phyloP scores from a whole-genome alignment of 2,113 vertebrate species.

The Eulemur macaco region DNA sequence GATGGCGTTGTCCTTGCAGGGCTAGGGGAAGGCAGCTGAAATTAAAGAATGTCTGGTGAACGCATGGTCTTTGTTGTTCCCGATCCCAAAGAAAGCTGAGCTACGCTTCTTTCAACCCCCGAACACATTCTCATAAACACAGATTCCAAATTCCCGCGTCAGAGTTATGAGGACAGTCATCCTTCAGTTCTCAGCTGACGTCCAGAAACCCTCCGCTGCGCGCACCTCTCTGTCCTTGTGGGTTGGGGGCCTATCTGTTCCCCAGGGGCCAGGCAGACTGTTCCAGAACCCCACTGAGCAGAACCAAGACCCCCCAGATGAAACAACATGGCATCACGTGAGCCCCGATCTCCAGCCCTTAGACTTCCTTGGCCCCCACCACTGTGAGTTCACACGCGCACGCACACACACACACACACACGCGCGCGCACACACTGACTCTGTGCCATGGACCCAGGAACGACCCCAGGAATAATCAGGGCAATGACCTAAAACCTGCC shows the following conservation, averaged over 20 bases:
- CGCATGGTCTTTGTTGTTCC: background rate
- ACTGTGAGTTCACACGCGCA: background rate
- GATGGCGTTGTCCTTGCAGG: background rate
- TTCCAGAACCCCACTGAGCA: background rate
- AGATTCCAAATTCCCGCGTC: background rate
- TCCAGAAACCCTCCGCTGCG: background rate
- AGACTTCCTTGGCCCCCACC: background rate
- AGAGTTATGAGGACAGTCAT: rapidly evolving
- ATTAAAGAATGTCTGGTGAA: background rate
- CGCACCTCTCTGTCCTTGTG: background rate
- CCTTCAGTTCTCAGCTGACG: background rate
- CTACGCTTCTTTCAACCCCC: background rate
- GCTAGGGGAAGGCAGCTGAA: background rate
- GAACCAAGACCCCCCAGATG: background rate
- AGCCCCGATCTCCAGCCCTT: background rate
- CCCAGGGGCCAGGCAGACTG: background rate
- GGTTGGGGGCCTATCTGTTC: background rate
- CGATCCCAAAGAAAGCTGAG: background rate
- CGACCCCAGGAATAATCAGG: background rate
- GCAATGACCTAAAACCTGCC: background rate
- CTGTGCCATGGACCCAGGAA: background rate
- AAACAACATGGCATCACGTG: rapidly evolving
- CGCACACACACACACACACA: background rate
- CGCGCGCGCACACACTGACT: background rate
- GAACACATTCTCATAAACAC: background rate